Base-by-base conservation (phyloP, 1,140 invertebrate genomes). In the Lithobius niger region DNA sequence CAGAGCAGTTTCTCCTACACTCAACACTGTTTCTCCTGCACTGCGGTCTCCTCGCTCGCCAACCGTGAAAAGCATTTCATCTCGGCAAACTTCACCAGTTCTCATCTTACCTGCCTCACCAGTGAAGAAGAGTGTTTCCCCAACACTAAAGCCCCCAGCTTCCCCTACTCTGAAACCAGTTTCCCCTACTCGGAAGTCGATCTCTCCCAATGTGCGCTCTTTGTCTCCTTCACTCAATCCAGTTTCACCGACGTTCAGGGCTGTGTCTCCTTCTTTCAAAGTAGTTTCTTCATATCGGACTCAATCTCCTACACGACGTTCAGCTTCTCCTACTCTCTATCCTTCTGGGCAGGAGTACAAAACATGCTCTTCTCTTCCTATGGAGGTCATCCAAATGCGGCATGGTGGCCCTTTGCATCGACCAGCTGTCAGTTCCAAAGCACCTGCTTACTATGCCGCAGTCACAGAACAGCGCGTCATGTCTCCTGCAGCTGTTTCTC, bases 351-450 rank as follows among this genome's bases (percentile, higher is more conserved):
- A 13, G 10, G 48, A 50, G 19, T 50, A 50, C 24, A 50, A 25
- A 19, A 50, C 48, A 3, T 50, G 48, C 19, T 50, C 48, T 50
- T 50, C 48, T 27, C 27, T 50, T 3, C 48, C 48, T 19, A 50
- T 50, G 22, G 48, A 50, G 19, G 19, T 50, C 24, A 19, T 50
- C 13, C 48, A 50, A 27, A 27, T 45, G 43, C 6, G 43, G 4
- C 43, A 45, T 19, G 43, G 43, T 10, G 43, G 6, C n/a, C 6
- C 6, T 36, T n/a, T n/a, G n/a, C 31, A 36, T 36, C 31, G 43
- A 10, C 10, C 31, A 36, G 43, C 18, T 19, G 43, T 19, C 4
- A 16, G 6, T 19, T 4, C 18, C 3, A 6, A 45, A 45, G 19
- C 6, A 4, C 19, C 43, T 45, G 43, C 43, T 19, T 19, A 45